These are phyloP conservation scores for Silurus meridionalis DNA, from an alignment of 2,113 vertebrate genomes.

Conservation along the genomic window DNA sequence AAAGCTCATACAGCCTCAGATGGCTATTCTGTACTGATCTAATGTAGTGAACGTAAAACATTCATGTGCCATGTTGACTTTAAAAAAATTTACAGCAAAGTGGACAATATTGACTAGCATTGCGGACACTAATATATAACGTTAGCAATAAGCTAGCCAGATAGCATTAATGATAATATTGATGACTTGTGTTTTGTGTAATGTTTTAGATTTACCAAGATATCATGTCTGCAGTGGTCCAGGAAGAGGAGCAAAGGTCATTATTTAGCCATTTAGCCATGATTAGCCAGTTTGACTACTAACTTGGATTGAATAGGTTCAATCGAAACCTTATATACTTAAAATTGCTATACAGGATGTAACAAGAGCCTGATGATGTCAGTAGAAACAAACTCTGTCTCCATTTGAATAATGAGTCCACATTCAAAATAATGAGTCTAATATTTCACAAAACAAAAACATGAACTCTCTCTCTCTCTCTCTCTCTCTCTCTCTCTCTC, in stretches of 20 bases:
- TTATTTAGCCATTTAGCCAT: too few species aligned
- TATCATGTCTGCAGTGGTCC: neutral
- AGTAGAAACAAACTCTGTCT: neutral
- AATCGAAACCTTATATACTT: neutral
- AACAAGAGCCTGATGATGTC: neutral
- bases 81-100: neutral
- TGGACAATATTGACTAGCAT: neutral
- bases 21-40: neutral
- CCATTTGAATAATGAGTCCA: neutral
- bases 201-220: neutral
- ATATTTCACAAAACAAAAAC: neutral
- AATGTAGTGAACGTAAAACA: neutral
- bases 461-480: too few species aligned
- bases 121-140: too few species aligned
- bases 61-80: neutral
- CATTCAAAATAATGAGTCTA: neutral
- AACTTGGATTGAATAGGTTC: neutral
- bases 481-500: too few species aligned
- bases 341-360: neutral
- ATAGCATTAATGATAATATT: neutral
- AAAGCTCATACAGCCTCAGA: neutral
- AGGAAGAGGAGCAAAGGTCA: too few species aligned
- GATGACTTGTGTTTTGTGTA: neutral
- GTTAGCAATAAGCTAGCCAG: neutral
- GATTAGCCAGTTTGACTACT: neutral